A percentile compares a stretch with the other conserved stretches of the same genome.
Conservation (phyloP, 2,113 vertebrate genomes). For the Nesogale talazaci region DNA sequence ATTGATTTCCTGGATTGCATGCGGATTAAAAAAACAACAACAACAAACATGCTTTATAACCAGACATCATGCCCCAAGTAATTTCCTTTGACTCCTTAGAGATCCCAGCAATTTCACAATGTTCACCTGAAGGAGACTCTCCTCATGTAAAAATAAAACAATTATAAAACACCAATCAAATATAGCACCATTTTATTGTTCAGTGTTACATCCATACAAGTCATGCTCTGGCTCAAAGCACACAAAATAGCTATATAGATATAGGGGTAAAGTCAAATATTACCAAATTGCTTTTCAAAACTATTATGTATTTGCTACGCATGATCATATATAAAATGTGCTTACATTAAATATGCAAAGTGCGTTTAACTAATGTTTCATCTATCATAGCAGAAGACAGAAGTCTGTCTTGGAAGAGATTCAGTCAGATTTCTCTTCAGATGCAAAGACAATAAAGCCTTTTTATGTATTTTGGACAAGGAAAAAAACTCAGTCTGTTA, state of each 20-base stretch:
- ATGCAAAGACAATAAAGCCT: not conserved
- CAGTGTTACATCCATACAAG: constrained; percentile 33
- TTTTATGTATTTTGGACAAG: not conserved
- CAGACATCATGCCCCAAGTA: constrained; percentile 32
- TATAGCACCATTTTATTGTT: not conserved
- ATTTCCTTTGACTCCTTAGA: constrained; percentile 61
- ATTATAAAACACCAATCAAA: constrained; percentile 34
- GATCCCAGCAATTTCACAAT: constrained; percentile 46
- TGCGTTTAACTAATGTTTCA: not conserved
- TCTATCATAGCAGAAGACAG: not conserved
- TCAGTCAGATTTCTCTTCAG: not conserved
- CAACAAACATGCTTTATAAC: constrained; percentile 8
- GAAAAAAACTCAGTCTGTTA: not conserved
- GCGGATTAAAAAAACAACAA: constrained; percentile 6
- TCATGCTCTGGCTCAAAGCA: not conserved
- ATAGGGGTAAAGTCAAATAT: constrained; percentile 1
- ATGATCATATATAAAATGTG: constrained; percentile 4
- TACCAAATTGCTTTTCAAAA: constrained; percentile 30
- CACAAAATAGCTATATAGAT: constrained; percentile 37
- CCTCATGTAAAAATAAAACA: constrained; percentile 63
- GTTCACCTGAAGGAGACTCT: constrained; percentile 50
- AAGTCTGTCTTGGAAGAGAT: not conserved
- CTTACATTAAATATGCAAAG: not conserved
- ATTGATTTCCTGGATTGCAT: constrained; percentile 36
- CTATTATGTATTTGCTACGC: not conserved